A percentile compares a stretch with the other conserved stretches of the same genome.
Conservation (phyloP, 2,113 vertebrate species). For the Equus przewalskii region DNA sequence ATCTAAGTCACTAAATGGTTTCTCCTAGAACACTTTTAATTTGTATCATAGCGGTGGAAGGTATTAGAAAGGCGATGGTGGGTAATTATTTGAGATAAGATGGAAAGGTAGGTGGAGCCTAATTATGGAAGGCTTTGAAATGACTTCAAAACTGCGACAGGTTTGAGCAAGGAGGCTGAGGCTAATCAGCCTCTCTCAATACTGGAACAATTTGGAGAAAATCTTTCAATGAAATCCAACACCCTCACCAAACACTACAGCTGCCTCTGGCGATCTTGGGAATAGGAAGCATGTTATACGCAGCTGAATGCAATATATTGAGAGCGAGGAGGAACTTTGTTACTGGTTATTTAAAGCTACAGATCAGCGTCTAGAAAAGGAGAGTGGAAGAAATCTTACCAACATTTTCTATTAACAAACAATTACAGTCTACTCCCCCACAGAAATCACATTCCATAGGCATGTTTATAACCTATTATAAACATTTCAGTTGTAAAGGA, state of each 20-base stretch:
- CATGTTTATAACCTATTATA: neutral
- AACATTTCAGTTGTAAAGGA: neutral
- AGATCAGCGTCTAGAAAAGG: neutral
- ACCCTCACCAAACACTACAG: constrained; percentile 32
- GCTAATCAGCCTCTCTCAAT: constrained; percentile 22
- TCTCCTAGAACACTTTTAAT: constrained; percentile 9
- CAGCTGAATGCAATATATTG: neutral
- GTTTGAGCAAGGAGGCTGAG: neutral
- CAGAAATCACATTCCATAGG: neutral
- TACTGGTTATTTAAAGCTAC: constrained; percentile 40
- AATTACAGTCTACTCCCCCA: neutral
- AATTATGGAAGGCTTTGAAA: constrained; percentile 28
- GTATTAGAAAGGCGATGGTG: neutral
- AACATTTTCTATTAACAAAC: constrained; percentile 6
- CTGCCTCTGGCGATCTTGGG: neutral
- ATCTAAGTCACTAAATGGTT: constrained; percentile 1
- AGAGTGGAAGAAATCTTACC: neutral
- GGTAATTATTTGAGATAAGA: neutral
- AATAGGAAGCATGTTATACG: constrained; percentile 7
- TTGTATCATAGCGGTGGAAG: neutral
- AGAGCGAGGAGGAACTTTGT: neutral
- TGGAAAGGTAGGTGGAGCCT: neutral
- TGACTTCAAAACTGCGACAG: constrained; percentile 31
- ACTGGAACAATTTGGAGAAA: constrained; percentile 16
- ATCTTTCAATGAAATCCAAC: constrained; percentile 11